Evolutionary conservation across 2,888 invertebrate species (phyloP).

Genomic region (Nomada ruficornis): DNA sequence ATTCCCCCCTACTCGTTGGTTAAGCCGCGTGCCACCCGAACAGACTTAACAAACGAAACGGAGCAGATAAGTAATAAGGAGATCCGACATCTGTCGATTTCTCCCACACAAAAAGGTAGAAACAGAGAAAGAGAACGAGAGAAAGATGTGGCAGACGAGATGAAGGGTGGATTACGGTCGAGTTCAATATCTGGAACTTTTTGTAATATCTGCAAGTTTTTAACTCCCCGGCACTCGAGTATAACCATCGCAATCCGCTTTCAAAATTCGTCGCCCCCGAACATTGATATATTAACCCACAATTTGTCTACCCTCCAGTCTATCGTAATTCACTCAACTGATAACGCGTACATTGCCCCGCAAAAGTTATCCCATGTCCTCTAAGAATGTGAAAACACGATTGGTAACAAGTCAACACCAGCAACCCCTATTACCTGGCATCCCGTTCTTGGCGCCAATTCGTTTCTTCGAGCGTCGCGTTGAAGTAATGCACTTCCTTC

Average conservation of each 20-base stretch:
- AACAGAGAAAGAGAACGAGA: neutral
- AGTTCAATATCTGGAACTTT: neutral
- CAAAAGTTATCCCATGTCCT: neutral
- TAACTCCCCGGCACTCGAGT: neutral
- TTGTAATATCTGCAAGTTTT: neutral
- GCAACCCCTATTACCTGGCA: neutral
- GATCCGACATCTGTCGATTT: neutral
- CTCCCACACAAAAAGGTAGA: neutral
- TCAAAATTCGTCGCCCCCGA: neutral
- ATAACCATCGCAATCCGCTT: neutral
- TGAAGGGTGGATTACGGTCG: neutral
- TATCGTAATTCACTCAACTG: too few species aligned
- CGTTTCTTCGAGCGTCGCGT: neutral
- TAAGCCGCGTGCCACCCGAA: neutral
- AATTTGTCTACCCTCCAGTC: neutral
- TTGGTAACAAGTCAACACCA: too few species aligned
- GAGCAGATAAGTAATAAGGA: conserved; percentile 14
- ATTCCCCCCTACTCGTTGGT: neutral
- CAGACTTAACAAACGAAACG: conserved; percentile 28
- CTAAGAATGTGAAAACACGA: too few species aligned
- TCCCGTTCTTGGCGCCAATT: neutral
- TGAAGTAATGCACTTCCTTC: neutral
- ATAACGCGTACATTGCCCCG: neutral
- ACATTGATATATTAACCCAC: neutral
- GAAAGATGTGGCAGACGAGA: neutral